Percentiles rank a stretch among this genome's conserved stretches.
phyloP scores from a whole-genome alignment of 2,888 invertebrate genomes.

The Amorpha juglandis region DNA sequence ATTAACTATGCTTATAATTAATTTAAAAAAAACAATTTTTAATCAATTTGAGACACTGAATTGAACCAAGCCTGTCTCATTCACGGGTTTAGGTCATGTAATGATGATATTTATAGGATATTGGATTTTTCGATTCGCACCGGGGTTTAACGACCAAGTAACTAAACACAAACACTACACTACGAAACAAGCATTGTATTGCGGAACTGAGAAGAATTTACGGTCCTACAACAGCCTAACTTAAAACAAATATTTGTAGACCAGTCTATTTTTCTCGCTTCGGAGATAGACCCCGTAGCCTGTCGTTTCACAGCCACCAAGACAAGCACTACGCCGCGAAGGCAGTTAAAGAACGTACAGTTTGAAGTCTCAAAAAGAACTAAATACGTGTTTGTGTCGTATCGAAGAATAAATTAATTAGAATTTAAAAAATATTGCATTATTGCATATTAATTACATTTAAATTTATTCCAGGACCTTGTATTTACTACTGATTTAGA shows the following conservation, averaged over 20 bases:
- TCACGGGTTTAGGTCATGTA: too few relatives aligned
- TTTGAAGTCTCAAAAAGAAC: neutral
- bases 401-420: neutral
- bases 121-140: too few relatives aligned
- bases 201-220: neutral
- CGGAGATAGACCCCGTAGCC: neutral
- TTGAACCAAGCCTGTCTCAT: too few relatives aligned
- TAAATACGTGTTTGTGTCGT: neutral
- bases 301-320: neutral
- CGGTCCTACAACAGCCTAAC: neutral
- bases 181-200: too few relatives aligned
- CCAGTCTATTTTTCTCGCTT: neutral
- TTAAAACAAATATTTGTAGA: neutral
- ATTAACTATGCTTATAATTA: too few relatives aligned
- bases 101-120: too few relatives aligned
- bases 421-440: neutral
- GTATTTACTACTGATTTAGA: neutral
- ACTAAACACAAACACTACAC: too few relatives aligned
- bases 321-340: neutral
- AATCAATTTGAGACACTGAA: too few relatives aligned
- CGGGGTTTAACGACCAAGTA: too few relatives aligned
- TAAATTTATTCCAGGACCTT: neutral
- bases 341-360: neutral
- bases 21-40: too few relatives aligned
- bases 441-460: neutral